These are phyloP conservation scores for Atopsyche davidsoni DNA, from an alignment of 1,140 invertebrate genomes.

Conservation along the genomic window DNA sequence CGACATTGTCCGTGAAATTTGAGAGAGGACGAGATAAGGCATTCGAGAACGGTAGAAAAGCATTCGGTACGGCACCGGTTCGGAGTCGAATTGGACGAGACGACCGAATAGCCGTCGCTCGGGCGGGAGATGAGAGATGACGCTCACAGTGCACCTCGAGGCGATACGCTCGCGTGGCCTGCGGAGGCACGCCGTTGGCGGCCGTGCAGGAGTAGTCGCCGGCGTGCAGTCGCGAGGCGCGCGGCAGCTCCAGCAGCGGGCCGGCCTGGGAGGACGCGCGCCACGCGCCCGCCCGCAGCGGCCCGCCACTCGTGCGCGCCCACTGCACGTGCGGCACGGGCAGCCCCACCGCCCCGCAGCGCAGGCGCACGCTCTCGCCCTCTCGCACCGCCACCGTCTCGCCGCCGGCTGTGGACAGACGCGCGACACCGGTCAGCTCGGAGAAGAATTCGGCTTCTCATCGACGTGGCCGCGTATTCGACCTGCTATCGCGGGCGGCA, in stretches of 20 bases:
- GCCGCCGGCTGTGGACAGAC: too few relatives aligned
- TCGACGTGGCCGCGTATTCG: too few relatives aligned
- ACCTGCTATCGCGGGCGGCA: slow-evolving; percentile 74
- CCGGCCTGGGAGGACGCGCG: slow-evolving; percentile 63
- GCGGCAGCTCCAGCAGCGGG: slow-evolving; percentile 69
- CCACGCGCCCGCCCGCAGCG: slow-evolving; percentile 42
- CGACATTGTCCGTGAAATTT: too few relatives aligned
- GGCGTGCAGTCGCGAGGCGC: slow-evolving; percentile 79
- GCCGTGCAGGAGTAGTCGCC: slow-evolving; percentile 81
- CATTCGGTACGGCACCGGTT: too few relatives aligned
- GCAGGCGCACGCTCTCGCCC: slow-evolving; percentile 68
- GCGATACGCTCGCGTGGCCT: slow-evolving; percentile 70
- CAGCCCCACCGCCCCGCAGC: slow-evolving; percentile 68
- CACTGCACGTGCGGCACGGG: slow-evolving; percentile 71
- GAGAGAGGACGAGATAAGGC: too few relatives aligned
- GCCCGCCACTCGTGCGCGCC: slow-evolving; percentile 60
- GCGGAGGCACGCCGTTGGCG: slow-evolving; percentile 81
- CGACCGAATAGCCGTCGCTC: too few relatives aligned
- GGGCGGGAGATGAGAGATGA: too few relatives aligned
- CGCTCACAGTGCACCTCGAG: slow-evolving; percentile 84
- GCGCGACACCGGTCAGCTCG: too few relatives aligned
- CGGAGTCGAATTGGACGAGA: too few relatives aligned
- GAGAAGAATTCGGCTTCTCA: too few relatives aligned
- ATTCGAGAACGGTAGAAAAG: too few relatives aligned
- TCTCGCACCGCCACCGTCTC: slow-evolving; percentile 32